phyloP scores from a whole-genome alignment of 2,797 vertebrate genomes.

The Lindbergichthys nudifrons region DNA sequence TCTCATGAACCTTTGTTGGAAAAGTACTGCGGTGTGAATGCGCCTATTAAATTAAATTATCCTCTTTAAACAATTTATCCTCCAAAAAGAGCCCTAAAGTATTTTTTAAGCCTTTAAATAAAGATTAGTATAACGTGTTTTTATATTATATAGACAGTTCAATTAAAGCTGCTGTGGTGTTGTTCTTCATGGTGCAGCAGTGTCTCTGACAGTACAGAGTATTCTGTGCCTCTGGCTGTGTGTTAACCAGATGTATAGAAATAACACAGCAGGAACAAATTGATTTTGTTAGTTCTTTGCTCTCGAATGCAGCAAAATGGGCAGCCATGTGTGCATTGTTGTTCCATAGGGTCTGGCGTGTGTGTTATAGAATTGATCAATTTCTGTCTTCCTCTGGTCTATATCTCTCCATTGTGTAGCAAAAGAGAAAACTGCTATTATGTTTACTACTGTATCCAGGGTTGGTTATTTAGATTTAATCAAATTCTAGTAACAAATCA shows the following conservation, averaged over 20 bases:
- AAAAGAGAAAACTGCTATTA: background rate
- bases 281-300: slow-evolving; percentile 13
- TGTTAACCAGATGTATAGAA: background rate
- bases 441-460: background rate
- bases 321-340: background rate
- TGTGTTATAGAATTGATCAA: background rate
- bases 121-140: too few species aligned
- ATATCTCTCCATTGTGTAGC: background rate
- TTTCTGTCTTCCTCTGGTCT: background rate
- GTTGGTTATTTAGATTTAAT: background rate
- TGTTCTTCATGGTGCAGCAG: background rate
- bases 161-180: background rate
- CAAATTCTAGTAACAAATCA: background rate
- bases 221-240: background rate
- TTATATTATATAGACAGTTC: background rate
- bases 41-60: background rate
- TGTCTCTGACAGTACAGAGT: background rate
- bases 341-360: background rate
- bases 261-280: slow-evolving; percentile 8
- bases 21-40: too few species aligned
- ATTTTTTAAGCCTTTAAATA: background rate
- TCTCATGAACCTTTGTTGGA: too few species aligned
- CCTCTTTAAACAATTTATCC: too few species aligned
- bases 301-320: background rate
- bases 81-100: too few species aligned